Percentiles rank a stretch among this genome's conserved stretches.
These are phyloP conservation scores for Zaprionus tsacasi DNA, from an alignment of 1,140 invertebrate genomes.

Conservation along the genomic window DNA sequence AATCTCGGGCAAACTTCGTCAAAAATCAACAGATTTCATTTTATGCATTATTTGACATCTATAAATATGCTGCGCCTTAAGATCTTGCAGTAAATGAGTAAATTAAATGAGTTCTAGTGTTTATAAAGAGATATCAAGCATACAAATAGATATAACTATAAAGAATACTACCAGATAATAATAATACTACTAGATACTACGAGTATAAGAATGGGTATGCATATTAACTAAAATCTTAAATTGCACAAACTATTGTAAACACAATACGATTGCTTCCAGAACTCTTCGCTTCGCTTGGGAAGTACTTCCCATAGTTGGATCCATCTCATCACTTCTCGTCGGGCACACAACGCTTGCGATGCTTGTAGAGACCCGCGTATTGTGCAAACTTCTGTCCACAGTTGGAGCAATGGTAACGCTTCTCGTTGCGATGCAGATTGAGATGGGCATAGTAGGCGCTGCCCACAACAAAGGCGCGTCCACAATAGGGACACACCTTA, in stretches of 20 bases:
- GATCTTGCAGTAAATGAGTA: not conserved
- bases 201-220: slow-evolving; percentile 1
- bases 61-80: no score
- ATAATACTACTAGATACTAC: not conserved
- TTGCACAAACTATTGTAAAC: not conserved
- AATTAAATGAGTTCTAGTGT: not conserved
- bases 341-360: slow-evolving; percentile 74
- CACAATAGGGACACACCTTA: slow-evolving; percentile 86
- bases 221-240: not conserved
- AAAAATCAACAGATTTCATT: no score
- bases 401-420: slow-evolving; percentile 85
- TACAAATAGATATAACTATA: not conserved
- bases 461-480: slow-evolving; percentile 86
- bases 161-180: not conserved
- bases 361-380: slow-evolving; percentile 86
- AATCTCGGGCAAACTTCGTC: no score
- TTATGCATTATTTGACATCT: no score
- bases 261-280: not conserved
- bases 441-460: slow-evolving; percentile 86
- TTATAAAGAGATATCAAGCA: not conserved
- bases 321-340: no score
- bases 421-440: slow-evolving; percentile 86
- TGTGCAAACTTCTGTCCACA: slow-evolving; percentile 86
- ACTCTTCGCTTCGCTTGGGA: no score
- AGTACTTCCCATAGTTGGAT: no score